phyloP scores from a whole-genome alignment of 2,888 invertebrate species.

The Lepidonotus clava region DNA sequence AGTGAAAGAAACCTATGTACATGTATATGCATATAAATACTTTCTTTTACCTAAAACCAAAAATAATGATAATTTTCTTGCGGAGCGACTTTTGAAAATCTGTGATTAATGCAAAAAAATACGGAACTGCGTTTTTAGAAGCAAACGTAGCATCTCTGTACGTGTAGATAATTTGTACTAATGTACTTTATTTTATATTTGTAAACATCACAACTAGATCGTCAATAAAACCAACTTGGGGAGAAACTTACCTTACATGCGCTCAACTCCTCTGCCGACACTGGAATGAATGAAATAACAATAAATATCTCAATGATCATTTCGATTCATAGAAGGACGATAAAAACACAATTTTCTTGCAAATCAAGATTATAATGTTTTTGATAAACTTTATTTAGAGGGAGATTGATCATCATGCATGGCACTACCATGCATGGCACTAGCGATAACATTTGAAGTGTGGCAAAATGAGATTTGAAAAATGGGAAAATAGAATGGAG shows the following conservation, averaged over 20 bases:
- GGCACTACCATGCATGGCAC: no score
- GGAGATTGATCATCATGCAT: no score
- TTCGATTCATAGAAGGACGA: background rate
- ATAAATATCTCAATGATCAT: no score
- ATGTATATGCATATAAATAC: background rate
- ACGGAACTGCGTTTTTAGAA: no score
- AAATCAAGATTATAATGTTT: constrained; percentile 10
- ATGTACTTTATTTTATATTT: no score
- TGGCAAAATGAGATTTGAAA: no score
- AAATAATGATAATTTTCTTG: background rate
- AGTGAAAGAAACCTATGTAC: background rate
- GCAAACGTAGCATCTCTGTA: no score
- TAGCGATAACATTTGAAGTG: no score
- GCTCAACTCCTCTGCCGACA: constrained; percentile 75
- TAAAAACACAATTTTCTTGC: background rate
- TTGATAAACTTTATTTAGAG: no score
- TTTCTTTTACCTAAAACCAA: no score
- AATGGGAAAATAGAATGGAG: no score
- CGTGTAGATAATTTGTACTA: no score
- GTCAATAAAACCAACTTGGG: background rate
- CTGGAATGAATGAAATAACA: constrained; percentile 66
- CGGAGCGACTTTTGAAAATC: background rate
- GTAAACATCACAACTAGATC: background rate
- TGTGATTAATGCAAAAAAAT: background rate
- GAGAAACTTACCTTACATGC: constrained; percentile 73